phyloP scores from a whole-genome alignment of 2,888 invertebrate species.

The Matsumyia berberina region DNA sequence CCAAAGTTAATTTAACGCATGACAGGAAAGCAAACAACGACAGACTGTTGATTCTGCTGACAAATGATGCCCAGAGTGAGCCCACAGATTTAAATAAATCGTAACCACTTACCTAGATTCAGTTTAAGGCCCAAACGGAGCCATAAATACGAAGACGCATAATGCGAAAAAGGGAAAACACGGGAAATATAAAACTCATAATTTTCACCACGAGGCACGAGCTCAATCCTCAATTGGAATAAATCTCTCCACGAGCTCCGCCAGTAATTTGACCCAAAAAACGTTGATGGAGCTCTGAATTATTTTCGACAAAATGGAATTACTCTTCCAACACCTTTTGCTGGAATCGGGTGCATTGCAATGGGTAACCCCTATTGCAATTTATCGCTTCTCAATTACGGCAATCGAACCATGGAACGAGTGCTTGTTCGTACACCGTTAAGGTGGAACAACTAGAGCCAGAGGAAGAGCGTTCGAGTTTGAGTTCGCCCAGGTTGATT shows the following conservation, averaged over 20 bases:
- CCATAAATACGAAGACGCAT: slow-evolving; percentile 26
- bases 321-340: slow-evolving; percentile 58
- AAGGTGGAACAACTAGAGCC: neutral
- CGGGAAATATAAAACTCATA: slow-evolving; percentile 37
- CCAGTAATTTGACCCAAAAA: slow-evolving; percentile 63
- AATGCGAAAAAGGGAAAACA: neutral
- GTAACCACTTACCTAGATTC: slow-evolving; percentile 45
- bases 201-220: slow-evolving; percentile 26
- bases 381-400: slow-evolving; percentile 75
- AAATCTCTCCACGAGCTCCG: slow-evolving; percentile 41
- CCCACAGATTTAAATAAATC: slow-evolving; percentile 59
- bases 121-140: slow-evolving; percentile 26
- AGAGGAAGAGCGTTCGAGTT: slow-evolving; percentile 18
- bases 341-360: slow-evolving; percentile 53
- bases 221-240: slow-evolving; percentile 35
- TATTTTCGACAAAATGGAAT: slow-evolving; percentile 75
- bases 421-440: neutral
- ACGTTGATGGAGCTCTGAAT: slow-evolving; percentile 70
- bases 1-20: slow-evolving; percentile 62
- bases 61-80: slow-evolving; percentile 41
- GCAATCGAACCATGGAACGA: slow-evolving; percentile 56
- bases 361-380: slow-evolving; percentile 60
- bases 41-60: slow-evolving; percentile 52
- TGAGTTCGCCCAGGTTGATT: slow-evolving; percentile 53
- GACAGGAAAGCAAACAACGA: slow-evolving; percentile 47